phyloP scores from a whole-genome alignment of 1,140 invertebrate genomes.

The Ooceraea biroi region DNA sequence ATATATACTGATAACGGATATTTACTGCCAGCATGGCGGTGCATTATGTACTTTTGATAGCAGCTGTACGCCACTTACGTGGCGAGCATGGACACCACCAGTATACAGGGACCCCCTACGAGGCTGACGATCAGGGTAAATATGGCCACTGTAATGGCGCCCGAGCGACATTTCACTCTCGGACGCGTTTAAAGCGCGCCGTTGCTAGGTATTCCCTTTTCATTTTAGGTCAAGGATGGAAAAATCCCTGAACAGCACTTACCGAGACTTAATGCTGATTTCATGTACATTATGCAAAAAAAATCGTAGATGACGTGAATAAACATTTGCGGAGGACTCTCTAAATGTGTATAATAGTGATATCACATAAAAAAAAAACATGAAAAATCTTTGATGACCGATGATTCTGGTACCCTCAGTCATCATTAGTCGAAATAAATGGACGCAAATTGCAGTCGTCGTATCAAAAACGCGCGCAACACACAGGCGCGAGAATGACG shows the following conservation, averaged over 20 bases:
- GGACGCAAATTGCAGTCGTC: not conserved
- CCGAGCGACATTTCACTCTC: slow-evolving; percentile 75
- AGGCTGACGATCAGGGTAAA: slow-evolving; percentile 80
- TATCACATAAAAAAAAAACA: not conserved
- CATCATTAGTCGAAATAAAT: slow-evolving; percentile 27
- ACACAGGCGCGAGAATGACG: slow-evolving; percentile 80
- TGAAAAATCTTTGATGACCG: not conserved
- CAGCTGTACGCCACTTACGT: slow-evolving; percentile 80
- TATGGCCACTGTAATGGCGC: slow-evolving; percentile 85
- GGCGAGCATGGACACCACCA: slow-evolving; percentile 78
- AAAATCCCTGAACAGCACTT: slow-evolving; percentile 17
- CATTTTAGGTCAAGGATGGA: slow-evolving; percentile 11
- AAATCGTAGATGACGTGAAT: not conserved
- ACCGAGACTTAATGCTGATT: slow-evolving; percentile 3
- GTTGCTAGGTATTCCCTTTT: not conserved
- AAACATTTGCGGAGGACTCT: not conserved
- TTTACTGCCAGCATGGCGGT: not conserved
- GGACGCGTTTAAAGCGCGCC: slow-evolving; percentile 56
- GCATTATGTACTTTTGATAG: slow-evolving; percentile 70
- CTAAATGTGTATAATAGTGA: not conserved
- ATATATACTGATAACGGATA: not conserved
- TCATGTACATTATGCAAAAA: slow-evolving; percentile 5
- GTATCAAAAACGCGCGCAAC: slow-evolving; percentile 23
- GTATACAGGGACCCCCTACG: slow-evolving; percentile 74
- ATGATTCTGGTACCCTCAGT: slow-evolving; percentile 15